Evolutionary conservation across 37 sponge, comb jelly and placozoan genomes (phyloP), one percentile per base, ranked within the genome.

Genomic region (Axinella damicornis): DNA sequence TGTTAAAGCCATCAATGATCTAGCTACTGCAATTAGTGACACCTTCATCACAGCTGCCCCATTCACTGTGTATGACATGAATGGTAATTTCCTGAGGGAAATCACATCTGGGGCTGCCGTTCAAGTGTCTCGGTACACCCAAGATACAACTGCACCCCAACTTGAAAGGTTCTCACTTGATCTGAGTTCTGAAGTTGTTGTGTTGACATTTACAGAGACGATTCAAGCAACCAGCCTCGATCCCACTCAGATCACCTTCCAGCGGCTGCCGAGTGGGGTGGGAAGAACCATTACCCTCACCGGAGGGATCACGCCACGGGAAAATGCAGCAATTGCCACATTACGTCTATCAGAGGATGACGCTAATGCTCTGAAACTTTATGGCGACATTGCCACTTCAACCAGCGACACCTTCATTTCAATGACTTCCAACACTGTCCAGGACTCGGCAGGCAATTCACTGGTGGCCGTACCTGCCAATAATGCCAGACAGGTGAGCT

Each of bases 201-300:
- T 56, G 1, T 57, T 96, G 28, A 71, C 84, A 18, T 96, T 96
- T 85, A 70, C 85, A 20, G 97, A 96, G 75, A 91, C 92, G 5
- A 88, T 94, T 22, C 57, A 41, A 2, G 84, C 84, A 0, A 73
- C 73, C 24, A 82, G 74, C 9, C 65, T 96, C 28, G 82, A 79
- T 74, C 88, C 93, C 13, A 78, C 94, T 15, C 86, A 86, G 33
- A 39, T 93, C 2, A 87, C 86, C 19, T 0, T 96, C 13, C 94
- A 96, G 74, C 77, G 74, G 24, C 28, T 36, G 25, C 58, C 84
- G 35, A 84, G 63, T 53, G 57, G 41, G 18, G 61, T 54, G 5
- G 84, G 76, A 1, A 17, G n/a, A 28, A 17, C 80, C 36, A 56
- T 80, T 64, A 52, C 83, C 21, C 85, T 95, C 40, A 91, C 78